A percentile compares a stretch with the other conserved stretches of the same genome.
These are phyloP conservation scores for Ptychadena robeensis DNA, from an alignment of 2,797 vertebrate genomes.

Conservation along the genomic window DNA sequence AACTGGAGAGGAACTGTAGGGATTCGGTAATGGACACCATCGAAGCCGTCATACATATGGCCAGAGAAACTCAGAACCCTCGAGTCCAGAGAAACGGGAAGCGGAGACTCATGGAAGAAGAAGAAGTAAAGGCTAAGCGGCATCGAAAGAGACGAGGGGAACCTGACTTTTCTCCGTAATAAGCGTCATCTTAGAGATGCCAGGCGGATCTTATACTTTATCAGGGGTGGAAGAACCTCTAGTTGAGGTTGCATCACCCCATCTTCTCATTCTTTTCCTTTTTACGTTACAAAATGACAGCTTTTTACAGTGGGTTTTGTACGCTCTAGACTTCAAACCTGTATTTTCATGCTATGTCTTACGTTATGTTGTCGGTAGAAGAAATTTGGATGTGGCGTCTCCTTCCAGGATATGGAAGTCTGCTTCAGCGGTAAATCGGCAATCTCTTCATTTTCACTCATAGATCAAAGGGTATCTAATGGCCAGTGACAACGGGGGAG, in stretches of 20 bases:
- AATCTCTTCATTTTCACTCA: neutral
- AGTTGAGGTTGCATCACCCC: conserved; percentile 62
- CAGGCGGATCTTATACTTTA: conserved; percentile 51
- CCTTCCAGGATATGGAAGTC: conserved; percentile 2
- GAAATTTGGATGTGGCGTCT: conserved; percentile 7
- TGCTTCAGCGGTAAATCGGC: neutral
- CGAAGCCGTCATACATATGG: conserved; percentile 94
- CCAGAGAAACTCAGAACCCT: conserved; percentile 76
- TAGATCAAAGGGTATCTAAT: neutral
- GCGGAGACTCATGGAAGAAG: conserved; percentile 72
- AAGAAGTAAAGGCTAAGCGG: conserved; percentile 78
- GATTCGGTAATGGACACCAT: conserved; percentile 94
- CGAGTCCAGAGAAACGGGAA: conserved; percentile 70
- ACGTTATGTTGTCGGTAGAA: conserved; percentile 19
- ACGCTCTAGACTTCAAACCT: conserved; percentile 40
- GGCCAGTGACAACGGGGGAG: conserved; percentile 58
- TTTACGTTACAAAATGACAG: conserved; percentile 16
- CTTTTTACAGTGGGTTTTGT: conserved; percentile 24
- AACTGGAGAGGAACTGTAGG: conserved; percentile 83
- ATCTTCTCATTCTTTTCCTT: conserved; percentile 63
- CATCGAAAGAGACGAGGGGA: conserved; percentile 82
- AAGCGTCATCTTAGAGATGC: neutral
- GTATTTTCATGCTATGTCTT: conserved; percentile 15
- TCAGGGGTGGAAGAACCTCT: conserved; percentile 32
- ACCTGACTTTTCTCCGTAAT: conserved; percentile 75